phyloP scores from a whole-genome alignment of 2,797 vertebrate genomes.

The Centropyge bicolor region DNA sequence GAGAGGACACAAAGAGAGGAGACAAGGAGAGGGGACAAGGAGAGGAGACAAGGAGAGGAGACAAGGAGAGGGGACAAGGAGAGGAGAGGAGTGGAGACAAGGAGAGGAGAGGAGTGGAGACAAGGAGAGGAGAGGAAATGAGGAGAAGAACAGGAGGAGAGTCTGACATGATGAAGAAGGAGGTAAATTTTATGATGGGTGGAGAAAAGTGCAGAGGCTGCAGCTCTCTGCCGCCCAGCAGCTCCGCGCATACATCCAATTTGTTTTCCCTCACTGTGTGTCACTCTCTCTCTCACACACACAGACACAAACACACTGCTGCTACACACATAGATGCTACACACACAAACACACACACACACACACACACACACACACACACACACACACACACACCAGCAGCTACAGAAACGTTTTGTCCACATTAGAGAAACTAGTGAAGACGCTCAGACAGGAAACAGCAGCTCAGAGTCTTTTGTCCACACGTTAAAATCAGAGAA shows the following conservation, averaged over 20 bases:
- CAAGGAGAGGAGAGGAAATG: no score
- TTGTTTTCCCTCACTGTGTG: constrained; percentile 33
- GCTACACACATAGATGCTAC: constrained; percentile 15
- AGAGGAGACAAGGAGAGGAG: not conserved
- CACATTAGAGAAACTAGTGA: not conserved
- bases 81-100: not conserved
- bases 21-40: not conserved
- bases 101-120: not conserved
- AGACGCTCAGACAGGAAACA: no score
- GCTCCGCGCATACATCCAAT: constrained; percentile 47
- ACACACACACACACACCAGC: not conserved
- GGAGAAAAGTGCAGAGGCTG: constrained; percentile 60
- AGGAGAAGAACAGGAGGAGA: not conserved
- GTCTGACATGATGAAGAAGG: constrained; percentile 51
- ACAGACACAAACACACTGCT: constrained; percentile 27
- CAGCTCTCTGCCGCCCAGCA: constrained; percentile 47
- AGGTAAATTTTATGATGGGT: constrained; percentile 48
- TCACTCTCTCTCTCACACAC: constrained; percentile 11
- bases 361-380: not conserved
- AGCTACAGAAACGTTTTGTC: no score
- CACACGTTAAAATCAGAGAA: no score
- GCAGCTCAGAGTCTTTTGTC: no score
- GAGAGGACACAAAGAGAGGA: no score
- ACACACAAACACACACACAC: not conserved
- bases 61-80: no score